Base-by-base conservation (phyloP, 2,113 vertebrate species). In the Strigops habroptila region DNA sequence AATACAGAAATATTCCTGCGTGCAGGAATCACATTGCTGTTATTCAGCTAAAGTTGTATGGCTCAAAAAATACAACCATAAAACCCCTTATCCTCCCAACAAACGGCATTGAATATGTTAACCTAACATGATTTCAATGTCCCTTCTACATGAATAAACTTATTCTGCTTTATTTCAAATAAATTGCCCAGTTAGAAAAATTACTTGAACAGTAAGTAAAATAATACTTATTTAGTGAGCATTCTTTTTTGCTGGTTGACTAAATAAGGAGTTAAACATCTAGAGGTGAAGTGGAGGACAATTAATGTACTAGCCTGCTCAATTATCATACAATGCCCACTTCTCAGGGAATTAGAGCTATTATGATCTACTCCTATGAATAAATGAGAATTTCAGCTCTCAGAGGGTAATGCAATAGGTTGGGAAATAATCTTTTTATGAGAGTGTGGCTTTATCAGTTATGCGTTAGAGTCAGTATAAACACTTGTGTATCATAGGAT, bases 281-380 rank as follows among this genome's bases (percentile, higher is more conserved):
- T 97, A 96, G 96, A 98, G 97, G 97, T 97, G 97, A 98, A 97
- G 97, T 96, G 95, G 96, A 97, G 96, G 96, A 97, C 97, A 96
- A 97, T 97, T 97, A 97, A 96, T 74, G 69, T 95, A 82, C 82
- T 76, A 93, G 82, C 76, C 96, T 94, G 82, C 84, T 97, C 96
- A 92, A 96, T 97, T 97, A 97, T 94, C 95, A 97, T 78, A 97
- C 97, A 98, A 95, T 95, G 97, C 94, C 97, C 95, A 97, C 94
- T 97, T 97, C 95, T 96, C 86, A 31, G 94, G 96, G 97, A 97
- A 97, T 97, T 97, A 91, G 68, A 90, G 84, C 93, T 96, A 95
- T 97, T 97, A 97, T 93, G 90, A 95, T 95, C 90, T 95, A 76
- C 80, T 96, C 41, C 75, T 90, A 82, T 24, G 28, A 97, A 97